Percentiles rank a stretch among this genome's conserved stretches.
phyloP scores from a whole-genome alignment of 2,888 invertebrate genomes.

The Nesidiocoris tenuis region DNA sequence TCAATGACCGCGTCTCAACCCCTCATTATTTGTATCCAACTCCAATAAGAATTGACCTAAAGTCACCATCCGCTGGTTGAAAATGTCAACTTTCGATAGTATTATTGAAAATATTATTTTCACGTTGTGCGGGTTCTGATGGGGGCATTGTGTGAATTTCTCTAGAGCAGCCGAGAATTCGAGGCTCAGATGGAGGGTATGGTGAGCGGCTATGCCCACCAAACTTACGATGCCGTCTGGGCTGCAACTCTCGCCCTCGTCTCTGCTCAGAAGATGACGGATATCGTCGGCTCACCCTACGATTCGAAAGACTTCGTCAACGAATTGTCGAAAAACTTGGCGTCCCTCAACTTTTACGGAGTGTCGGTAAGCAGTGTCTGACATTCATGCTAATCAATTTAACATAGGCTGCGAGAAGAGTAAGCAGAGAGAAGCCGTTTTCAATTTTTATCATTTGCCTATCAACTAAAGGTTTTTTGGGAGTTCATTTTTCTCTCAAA shows the following conservation, averaged over 20 bases:
- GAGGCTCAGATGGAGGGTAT: constrained; percentile 53
- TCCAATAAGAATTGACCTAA: no score
- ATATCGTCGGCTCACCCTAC: constrained; percentile 69
- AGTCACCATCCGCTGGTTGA: no score
- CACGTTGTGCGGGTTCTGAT: no score
- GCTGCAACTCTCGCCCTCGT: constrained; percentile 74
- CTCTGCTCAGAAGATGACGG: constrained; percentile 52
- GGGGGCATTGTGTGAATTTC: not conserved
- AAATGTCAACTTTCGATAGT: no score
- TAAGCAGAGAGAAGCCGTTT: no score
- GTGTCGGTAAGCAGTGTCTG: constrained; percentile 70
- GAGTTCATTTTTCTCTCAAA: no score
- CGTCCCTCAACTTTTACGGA: constrained; percentile 73
- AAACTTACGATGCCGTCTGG: constrained; percentile 90
- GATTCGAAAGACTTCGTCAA: constrained; percentile 70
- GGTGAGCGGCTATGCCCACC: constrained; percentile 63
- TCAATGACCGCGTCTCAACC: not conserved
- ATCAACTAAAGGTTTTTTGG: no score
- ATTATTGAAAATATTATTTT: no score
- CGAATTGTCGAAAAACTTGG: constrained; percentile 70
- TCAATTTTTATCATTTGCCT: not conserved
- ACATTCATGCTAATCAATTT: no score
- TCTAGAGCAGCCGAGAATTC: constrained; percentile 57
- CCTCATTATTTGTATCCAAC: constrained; percentile 17
- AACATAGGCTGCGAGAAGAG: no score